Conservation (phyloP, 2,113 vertebrate genomes). For the Loxodonta africana region DNA sequence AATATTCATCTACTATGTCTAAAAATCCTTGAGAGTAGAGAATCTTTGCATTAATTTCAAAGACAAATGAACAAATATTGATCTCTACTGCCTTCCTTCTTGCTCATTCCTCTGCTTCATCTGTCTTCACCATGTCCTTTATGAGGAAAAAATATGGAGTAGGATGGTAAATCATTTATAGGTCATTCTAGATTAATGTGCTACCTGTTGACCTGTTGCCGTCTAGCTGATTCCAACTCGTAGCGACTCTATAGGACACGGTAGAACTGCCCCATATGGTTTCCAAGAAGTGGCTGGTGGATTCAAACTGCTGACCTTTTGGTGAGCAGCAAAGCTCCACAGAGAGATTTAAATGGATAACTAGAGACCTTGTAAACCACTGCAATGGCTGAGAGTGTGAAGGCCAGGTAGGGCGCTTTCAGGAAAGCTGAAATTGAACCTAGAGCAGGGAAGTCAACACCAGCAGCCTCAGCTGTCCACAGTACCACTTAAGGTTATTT, state of each 20-base stretch:
- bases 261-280: too few species aligned
- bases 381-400: background rate
- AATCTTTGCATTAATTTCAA: slow-evolving; percentile 11
- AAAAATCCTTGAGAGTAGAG: background rate
- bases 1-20: background rate
- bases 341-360: background rate
- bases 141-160: background rate
- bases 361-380: background rate
- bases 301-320: too few species aligned
- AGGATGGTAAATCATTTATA: background rate
- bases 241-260: too few species aligned
- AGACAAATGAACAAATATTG: background rate
- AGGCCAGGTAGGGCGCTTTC: background rate
- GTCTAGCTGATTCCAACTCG: too few species aligned
- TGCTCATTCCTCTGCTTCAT: background rate
- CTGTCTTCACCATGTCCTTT: background rate
- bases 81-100: background rate
- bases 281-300: too few species aligned
- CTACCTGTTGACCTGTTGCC: too few species aligned
- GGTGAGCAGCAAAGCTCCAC: too few species aligned
- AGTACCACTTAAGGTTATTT: background rate
- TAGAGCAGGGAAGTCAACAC: background rate
- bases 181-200: background rate
- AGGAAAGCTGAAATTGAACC: background rate
- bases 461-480: background rate